A percentile compares a stretch with the other conserved stretches of the same genome.
These are phyloP conservation scores for Sebastes paucispinis DNA, from an alignment of 2,797 vertebrate species.

Conservation along the genomic window DNA sequence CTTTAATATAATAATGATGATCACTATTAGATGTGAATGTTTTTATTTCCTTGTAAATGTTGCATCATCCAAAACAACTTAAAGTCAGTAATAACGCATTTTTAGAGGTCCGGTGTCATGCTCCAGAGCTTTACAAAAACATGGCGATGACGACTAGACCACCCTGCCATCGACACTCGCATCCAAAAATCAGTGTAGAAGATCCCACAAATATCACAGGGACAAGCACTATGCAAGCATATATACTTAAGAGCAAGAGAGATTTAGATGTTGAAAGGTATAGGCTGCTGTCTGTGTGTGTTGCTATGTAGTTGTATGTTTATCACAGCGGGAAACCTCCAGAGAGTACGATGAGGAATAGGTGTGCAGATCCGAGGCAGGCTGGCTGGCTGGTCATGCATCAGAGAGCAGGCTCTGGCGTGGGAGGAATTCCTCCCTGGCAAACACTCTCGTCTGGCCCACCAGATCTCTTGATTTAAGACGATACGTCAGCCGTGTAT, in stretches of 20 bases:
- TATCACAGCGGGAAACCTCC: constrained; percentile 27
- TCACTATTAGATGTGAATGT: not conserved
- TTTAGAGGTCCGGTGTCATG: not conserved
- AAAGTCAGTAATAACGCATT: not conserved
- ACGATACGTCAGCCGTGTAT: constrained; percentile 30
- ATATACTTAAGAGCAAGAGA: not conserved
- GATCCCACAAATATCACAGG: not conserved
- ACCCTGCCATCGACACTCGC: not conserved
- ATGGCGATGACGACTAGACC: not conserved
- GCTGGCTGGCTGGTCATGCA: constrained; percentile 42
- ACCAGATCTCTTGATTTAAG: constrained; percentile 52
- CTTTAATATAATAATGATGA: constrained; percentile 13
- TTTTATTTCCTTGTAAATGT: constrained; percentile 1
- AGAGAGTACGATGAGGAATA: constrained; percentile 38
- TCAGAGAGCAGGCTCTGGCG: constrained; percentile 33
- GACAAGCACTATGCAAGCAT: not conserved
- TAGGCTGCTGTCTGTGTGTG: constrained; percentile 27
- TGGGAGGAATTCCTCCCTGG: constrained; percentile 52
- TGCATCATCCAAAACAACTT: not conserved
- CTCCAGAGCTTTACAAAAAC: not conserved
- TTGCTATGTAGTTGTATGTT: constrained; percentile 53
- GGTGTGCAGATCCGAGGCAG: constrained; percentile 11
- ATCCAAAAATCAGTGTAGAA: not conserved
- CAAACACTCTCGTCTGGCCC: constrained; percentile 40
- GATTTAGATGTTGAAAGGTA: constrained; percentile 41